Evolutionary conservation across 2,797 vertebrate species (phyloP).

Genomic region (Rousettus madagascariensis): DNA sequence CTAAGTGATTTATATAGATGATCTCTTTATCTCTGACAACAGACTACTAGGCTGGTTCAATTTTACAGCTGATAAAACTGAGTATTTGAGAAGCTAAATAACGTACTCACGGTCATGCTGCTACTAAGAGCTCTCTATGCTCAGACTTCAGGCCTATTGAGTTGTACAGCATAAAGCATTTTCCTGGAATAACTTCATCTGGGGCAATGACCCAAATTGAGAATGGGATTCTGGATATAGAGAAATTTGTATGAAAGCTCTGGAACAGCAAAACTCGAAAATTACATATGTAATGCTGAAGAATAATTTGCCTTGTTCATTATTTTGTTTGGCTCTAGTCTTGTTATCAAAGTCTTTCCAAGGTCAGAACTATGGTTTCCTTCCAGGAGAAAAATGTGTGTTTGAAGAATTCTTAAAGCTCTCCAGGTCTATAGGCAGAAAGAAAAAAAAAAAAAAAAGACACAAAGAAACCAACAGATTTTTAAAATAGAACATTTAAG

Average conservation of each 20-base stretch:
- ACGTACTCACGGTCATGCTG: not conserved
- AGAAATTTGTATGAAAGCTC: conserved; percentile 25
- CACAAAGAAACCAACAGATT: not conserved
- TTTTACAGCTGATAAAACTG: not conserved
- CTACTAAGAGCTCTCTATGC: not conserved
- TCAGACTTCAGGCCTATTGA: not conserved
- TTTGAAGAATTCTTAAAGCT: not conserved
- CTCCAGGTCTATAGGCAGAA: not conserved
- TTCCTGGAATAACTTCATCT: conserved; percentile 1
- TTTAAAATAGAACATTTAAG: not conserved
- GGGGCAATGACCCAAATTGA: not conserved
- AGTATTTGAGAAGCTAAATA: not conserved
- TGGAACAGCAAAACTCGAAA: conserved; percentile 1
- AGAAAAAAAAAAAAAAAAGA: not conserved
- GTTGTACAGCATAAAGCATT: not conserved
- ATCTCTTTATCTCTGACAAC: conserved; percentile 33
- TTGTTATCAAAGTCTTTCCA: conserved; percentile 41
- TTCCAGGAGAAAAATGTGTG: not conserved
- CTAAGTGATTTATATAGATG: not conserved
- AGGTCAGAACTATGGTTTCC: conserved; percentile 30
- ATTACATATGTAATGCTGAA: conserved; percentile 36
- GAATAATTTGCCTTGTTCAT: conserved; percentile 25
- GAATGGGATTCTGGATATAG: not conserved
- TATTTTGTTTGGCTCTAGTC: conserved; percentile 39
- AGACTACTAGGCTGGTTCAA: not conserved